These are phyloP conservation scores for Adela reaumurella DNA, from an alignment of 2,888 invertebrate genomes.

Conservation along the genomic window DNA sequence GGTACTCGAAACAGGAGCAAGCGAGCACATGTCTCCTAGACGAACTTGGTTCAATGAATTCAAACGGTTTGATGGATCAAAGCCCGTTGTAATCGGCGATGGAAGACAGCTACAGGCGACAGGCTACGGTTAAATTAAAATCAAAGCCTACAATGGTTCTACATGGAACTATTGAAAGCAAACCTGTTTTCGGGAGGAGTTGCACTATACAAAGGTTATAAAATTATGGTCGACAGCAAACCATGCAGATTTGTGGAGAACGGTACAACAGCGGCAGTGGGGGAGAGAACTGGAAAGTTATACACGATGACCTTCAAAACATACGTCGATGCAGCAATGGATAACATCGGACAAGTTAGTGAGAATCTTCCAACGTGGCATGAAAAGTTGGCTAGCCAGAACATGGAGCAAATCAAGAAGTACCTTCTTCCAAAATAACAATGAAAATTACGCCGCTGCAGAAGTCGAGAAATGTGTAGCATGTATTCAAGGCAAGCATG, in stretches of 20 bases:
- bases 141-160: no score
- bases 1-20: constrained; percentile 3
- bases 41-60: no score
- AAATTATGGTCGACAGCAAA: neutral
- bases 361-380: neutral
- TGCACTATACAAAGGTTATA: neutral
- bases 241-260: neutral
- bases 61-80: no score
- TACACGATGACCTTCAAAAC: neutral
- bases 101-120: no score
- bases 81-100: no score
- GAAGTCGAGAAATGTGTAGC: neutral
- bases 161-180: neutral
- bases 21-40: neutral
- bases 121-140: no score
- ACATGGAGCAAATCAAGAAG: neutral
- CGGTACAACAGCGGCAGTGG: neutral
- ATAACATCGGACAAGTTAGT: no score
- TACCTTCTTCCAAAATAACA: neutral
- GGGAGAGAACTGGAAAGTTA: neutral
- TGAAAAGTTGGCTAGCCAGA: neutral
- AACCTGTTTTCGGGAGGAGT: neutral
- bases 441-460: neutral
- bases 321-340: no score
- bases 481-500: constrained; percentile 2